Evolutionary conservation across 2,113 vertebrate species (phyloP).

Genomic region (Gambusia affinis): DNA sequence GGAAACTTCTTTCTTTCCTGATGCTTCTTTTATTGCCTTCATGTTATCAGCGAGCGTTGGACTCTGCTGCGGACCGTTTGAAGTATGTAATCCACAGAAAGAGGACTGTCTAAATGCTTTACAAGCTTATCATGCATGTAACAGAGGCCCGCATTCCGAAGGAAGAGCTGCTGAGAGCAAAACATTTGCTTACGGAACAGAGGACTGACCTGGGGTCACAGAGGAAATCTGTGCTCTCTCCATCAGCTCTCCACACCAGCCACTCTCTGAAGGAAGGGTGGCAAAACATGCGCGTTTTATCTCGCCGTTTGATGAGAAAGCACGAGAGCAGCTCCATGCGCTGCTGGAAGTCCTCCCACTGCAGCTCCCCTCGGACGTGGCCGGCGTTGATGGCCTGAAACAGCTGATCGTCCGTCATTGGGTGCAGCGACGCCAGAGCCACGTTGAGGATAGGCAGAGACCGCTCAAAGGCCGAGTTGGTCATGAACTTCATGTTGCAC

Average conservation of each 20-base stretch:
- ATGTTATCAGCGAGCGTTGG: background rate
- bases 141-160: constrained; percentile 9
- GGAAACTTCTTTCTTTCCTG: background rate
- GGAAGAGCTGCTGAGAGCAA: constrained; percentile 15
- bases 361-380: constrained; percentile 84
- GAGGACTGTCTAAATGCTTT: constrained; percentile 6
- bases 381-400: constrained; percentile 93
- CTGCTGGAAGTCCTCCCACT: constrained; percentile 95
- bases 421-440: constrained; percentile 93
- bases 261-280: constrained; percentile 98
- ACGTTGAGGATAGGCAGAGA: constrained; percentile 91
- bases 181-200: constrained; percentile 13
- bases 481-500: constrained; percentile 99
- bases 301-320: constrained; percentile 92
- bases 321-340: constrained; percentile 92
- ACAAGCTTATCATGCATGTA: constrained; percentile 4
- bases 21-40: background rate
- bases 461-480: constrained; percentile 92
- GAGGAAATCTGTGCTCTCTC: constrained; percentile 93
- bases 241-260: constrained; percentile 96
- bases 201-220: constrained; percentile 92
- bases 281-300: constrained; percentile 99
- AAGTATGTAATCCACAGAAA: constrained; percentile 3
- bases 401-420: constrained; percentile 97
- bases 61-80: background rate